Base-by-base conservation (phyloP, 2,797 vertebrate genomes). In the Staurois parvus region DNA sequence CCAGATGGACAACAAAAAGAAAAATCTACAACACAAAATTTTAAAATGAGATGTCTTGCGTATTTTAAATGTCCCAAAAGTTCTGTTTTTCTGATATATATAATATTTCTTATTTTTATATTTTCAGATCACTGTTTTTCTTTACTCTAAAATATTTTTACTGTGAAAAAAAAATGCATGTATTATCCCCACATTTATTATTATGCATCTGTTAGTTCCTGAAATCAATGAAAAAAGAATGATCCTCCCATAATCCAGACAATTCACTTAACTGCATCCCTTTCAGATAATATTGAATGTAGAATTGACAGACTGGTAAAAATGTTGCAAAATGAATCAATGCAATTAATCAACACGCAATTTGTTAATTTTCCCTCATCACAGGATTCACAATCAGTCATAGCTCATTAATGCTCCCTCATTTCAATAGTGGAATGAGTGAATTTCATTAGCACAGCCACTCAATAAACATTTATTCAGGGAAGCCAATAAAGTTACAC, bases 311-410 rank as follows among this genome's bases (percentile, higher is more conserved):
- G 69, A 83, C 75, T 83, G 80, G 80, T 87, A 83, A 87, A 83
- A 86, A 78, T 79, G 75, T 79, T 74, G 75, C 73, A 69, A 83
- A 83, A 83, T 78, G 85, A 82, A 87, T 87, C 85, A 87, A 87
- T 87, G 85, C 69, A 78, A 87, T 87, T 87, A 86, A 86, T 86
- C 85, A 86, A 86, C 85, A 56, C 79, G 62, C 80, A 86, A 86
- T 86, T 82, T 86, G 85, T 86, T 86, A 82, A 86, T 86, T 86
- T 86, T 86, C 66, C 85, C 79, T 86, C 85, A 83, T 86, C 85
- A 83, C 85, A 78, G 62, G 56, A 77, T 86, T 83, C 82, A 83
- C 79, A 86, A 78, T 83, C 85, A 86, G 85, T 77, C 79, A 86
- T 86, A 86, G 79, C 80, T 82, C 85, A 83, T 82, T 86, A 86